phyloP scores from a whole-genome alignment of 2,113 vertebrate species.

The Dinomys branickii region DNA sequence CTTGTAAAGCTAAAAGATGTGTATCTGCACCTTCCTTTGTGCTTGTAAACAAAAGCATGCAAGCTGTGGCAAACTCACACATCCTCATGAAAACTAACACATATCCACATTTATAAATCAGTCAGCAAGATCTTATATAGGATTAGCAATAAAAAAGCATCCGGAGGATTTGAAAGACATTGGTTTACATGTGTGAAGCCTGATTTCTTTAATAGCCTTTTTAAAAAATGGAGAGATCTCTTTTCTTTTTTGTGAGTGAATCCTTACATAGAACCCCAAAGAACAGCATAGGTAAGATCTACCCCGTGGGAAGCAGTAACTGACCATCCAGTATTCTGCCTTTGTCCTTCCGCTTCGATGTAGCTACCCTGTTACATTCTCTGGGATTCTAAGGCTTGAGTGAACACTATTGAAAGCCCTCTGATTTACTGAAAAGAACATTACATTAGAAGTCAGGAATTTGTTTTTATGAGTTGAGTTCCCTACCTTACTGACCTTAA shows the following conservation, averaged over 20 bases:
- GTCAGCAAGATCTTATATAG: background rate
- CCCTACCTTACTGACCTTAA: background rate
- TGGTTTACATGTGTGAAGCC: background rate
- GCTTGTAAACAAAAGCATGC: background rate
- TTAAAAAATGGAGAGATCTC: background rate
- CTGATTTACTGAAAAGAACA: background rate
- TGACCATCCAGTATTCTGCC: background rate
- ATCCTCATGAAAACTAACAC: background rate
- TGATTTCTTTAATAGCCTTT: conserved; percentile 22
- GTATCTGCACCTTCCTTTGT: background rate
- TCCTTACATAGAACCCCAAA: background rate
- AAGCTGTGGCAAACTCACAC: background rate
- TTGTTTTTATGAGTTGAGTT: background rate
- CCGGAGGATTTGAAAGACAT: background rate
- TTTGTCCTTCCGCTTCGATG: background rate
- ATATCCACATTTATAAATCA: background rate
- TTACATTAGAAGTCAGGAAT: background rate
- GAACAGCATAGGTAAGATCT: background rate
- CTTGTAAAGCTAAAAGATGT: background rate
- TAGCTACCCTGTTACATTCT: background rate
- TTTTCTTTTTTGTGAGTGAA: background rate
- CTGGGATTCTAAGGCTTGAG: background rate
- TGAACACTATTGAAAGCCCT: background rate
- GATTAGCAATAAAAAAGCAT: background rate
- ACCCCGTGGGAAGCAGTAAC: background rate